Evolutionary conservation across 2,888 invertebrate species (phyloP), one percentile per base, ranked within the genome.

Genomic region (Sceliomorpha sp.): DNA sequence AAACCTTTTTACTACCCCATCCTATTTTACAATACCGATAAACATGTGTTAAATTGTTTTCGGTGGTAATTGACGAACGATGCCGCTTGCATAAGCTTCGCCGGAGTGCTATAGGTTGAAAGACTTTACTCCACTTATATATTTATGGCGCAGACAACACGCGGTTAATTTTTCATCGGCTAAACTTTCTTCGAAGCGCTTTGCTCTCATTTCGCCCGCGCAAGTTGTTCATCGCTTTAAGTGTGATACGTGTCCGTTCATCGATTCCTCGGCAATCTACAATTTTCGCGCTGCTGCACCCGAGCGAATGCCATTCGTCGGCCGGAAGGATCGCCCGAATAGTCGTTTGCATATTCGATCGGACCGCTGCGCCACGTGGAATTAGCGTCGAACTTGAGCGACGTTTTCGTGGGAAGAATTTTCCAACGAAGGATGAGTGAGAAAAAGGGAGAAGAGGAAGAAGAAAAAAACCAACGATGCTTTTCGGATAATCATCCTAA

Each of bases 331-430:
- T 50, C 32, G 27, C 9, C 14, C 14, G 48, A 36, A 39, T 17
- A 13, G 31, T 53, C 42, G 55, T 55, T 55, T 40, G 45, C 44
- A 45, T 34, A 44, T 44, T 45, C 55, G 55, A 44, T 55, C 55
- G 15, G 2, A 6, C 36, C 34, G 9, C 14, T 36, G 55, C n/a
- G 44, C 55, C 53, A 42, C 40, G 42, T 32, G 53, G 53, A 53
- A 53, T 42, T 53, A 53, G 40, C 31, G 20, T 31, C 20, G 10
- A 20, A 20, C 31, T 27, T 14, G 15, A 5, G 8, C 13, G 10
- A 29, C 15, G 31, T 12, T 48, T 36, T 13, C 31, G 15, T 31
- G n/a, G 29, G 9, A 40, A 10, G 13, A 26, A 39, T 39, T 15
- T 13, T 39, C 36, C n/a, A n/a, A n/a, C n/a, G n/a, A n/a, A n/a